These are phyloP conservation scores for Oxycera nigricornis DNA, from an alignment of 2,888 invertebrate species.

Conservation along the genomic window DNA sequence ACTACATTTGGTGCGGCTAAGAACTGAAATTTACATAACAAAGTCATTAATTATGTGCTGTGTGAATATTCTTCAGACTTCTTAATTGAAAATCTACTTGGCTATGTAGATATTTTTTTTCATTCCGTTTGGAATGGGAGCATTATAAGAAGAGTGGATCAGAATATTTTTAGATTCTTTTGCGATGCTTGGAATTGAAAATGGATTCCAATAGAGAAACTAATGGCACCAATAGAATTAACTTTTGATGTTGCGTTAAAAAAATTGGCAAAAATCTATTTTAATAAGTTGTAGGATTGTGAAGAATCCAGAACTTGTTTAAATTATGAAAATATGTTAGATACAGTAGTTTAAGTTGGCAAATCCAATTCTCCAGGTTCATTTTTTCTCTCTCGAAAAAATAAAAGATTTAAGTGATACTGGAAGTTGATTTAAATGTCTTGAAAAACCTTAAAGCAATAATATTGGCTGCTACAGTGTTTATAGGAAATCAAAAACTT, in stretches of 20 bases:
- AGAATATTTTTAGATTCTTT: constrained; percentile 16
- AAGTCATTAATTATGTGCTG: constrained; percentile 17
- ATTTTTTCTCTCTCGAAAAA: no score
- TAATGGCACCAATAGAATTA: background rate
- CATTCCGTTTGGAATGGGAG: constrained; percentile 5
- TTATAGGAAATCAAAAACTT: no score
- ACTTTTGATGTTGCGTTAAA: background rate
- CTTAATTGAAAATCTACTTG: background rate
- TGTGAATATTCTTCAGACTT: background rate
- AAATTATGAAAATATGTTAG: no score
- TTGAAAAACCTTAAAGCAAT: no score
- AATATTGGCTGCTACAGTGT: no score
- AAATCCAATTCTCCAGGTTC: no score
- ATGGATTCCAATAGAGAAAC: background rate
- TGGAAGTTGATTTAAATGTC: no score
- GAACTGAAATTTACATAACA: constrained; percentile 10
- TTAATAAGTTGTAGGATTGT: no score
- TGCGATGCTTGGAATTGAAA: background rate
- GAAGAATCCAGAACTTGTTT: no score
- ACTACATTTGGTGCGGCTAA: background rate
- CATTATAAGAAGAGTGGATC: background rate
- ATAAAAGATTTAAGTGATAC: no score
- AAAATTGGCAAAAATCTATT: background rate
- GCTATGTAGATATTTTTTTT: background rate
- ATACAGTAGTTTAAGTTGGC: no score